phyloP scores from a whole-genome alignment of 2,113 vertebrate genomes.

The Poeciliopsis prolifica region DNA sequence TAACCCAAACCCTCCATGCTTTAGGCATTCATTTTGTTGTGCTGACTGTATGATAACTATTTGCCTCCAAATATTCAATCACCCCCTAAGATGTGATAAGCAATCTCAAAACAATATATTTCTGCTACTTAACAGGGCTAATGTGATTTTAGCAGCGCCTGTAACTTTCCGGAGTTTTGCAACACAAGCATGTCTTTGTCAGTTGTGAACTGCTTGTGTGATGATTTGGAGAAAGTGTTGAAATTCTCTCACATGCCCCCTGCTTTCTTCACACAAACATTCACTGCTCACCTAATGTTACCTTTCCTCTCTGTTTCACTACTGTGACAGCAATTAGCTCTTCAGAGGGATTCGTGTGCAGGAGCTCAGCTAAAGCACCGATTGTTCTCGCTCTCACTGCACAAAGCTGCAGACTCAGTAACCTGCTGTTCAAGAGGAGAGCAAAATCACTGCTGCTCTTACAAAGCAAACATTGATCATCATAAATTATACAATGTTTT shows the following conservation, averaged over 20 bases:
- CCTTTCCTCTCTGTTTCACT: constrained; percentile 48
- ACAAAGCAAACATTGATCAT: too few relatives aligned
- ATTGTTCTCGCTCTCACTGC: constrained; percentile 51
- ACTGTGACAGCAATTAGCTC: constrained; percentile 63
- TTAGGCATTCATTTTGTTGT: too few relatives aligned
- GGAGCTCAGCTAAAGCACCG: constrained; percentile 43
- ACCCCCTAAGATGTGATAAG: not conserved
- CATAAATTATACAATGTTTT: too few relatives aligned
- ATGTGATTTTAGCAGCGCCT: constrained; percentile 53
- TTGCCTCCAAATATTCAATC: not conserved
- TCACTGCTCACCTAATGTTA: constrained; percentile 51
- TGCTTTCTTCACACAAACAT: constrained; percentile 21
- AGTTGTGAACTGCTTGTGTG: constrained; percentile 28
- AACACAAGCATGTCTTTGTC: constrained; percentile 59
- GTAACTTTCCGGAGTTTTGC: constrained; percentile 52
- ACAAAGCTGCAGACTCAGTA: constrained; percentile 54
- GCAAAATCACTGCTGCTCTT: not conserved
- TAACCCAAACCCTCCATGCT: too few relatives aligned
- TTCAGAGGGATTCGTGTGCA: constrained; percentile 52
- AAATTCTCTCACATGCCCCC: constrained; percentile 37
- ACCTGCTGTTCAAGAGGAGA: constrained; percentile 45
- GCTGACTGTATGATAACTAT: not conserved
- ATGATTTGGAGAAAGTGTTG: constrained; percentile 52
- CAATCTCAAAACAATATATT: constrained; percentile 9
- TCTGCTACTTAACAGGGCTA: constrained; percentile 8